phyloP scores from a whole-genome alignment of 2,797 vertebrate species.

The Halcyon leucocephala region DNA sequence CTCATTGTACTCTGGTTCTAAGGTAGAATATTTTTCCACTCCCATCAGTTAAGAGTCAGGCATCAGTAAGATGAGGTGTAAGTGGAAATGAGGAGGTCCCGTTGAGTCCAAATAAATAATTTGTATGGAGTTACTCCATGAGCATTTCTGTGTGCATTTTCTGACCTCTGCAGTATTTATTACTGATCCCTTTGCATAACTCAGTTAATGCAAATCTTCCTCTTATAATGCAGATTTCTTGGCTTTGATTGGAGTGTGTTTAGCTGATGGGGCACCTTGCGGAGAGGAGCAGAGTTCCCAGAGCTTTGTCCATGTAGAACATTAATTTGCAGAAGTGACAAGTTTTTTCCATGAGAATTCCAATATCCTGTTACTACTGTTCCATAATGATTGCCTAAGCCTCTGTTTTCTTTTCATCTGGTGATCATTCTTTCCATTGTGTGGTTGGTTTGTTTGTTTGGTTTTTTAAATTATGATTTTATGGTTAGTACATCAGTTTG shows the following conservation, averaged over 20 bases:
- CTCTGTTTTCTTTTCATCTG: neutral
- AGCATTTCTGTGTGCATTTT: neutral
- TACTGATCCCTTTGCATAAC: neutral
- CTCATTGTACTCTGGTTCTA: neutral
- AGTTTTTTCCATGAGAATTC: neutral
- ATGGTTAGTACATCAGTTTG: neutral
- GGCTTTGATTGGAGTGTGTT: neutral
- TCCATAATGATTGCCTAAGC: neutral
- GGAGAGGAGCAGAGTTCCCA: neutral
- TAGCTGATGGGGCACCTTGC: neutral
- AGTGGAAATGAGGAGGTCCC: neutral
- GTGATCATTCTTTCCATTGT: neutral
- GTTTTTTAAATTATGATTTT: neutral
- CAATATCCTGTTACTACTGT: neutral
- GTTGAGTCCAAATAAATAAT: neutral
- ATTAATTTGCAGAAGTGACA: neutral
- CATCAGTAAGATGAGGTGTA: neutral
- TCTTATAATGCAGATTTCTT: neutral
- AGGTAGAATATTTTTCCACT: neutral
- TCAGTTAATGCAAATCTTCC: neutral
- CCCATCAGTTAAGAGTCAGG: neutral
- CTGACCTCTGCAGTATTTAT: neutral
- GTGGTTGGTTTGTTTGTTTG: too few relatives aligned
- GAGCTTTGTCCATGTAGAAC: neutral
- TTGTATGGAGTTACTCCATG: neutral